A percentile compares a stretch with the other conserved stretches of the same genome.
Evolutionary conservation across 2,888 invertebrate species (phyloP).

Genomic region (Dermolepida albohirtum): DNA sequence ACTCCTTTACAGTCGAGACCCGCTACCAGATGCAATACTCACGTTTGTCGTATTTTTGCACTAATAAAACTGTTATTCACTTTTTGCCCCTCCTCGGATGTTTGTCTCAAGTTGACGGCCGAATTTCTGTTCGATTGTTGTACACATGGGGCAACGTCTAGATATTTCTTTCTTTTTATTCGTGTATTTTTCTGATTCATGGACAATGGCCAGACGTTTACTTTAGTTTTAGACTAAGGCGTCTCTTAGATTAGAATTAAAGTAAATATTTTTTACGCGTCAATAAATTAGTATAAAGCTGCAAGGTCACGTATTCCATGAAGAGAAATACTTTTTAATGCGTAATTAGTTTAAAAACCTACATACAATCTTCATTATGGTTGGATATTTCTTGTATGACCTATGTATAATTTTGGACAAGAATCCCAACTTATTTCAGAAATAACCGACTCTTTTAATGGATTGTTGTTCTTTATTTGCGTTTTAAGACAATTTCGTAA

Average conservation of each 20-base stretch:
- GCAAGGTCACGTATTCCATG: too few relatives aligned
- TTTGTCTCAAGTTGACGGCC: conserved; percentile 28
- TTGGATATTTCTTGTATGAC: too few relatives aligned
- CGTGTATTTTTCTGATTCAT: conserved; percentile 21
- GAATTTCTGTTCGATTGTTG: conserved; percentile 32
- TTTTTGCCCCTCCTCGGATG: conserved; percentile 34
- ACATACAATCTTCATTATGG: too few relatives aligned
- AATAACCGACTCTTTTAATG: too few relatives aligned
- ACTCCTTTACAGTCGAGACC: conserved; percentile 44
- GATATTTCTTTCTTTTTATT: conserved; percentile 12
- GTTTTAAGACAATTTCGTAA: too few relatives aligned
- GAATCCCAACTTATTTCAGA: too few relatives aligned
- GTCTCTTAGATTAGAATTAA: conserved; percentile 7
- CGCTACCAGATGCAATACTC: conserved; percentile 40
- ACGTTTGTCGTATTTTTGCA: conserved; percentile 43
- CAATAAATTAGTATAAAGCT: background rate
- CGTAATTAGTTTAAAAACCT: too few relatives aligned
- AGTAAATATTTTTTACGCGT: background rate
- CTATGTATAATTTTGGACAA: too few relatives aligned
- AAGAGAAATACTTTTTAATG: too few relatives aligned
- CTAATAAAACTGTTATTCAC: conserved; percentile 53
- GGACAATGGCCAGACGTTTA: conserved; percentile 24
- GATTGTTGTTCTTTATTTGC: too few relatives aligned
- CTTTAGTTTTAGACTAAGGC: conserved; percentile 5
- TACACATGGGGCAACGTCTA: conserved; percentile 38